Evolutionary conservation across 2,113 vertebrate species (phyloP).

Genomic region (Amphilophus citrinellus): DNA sequence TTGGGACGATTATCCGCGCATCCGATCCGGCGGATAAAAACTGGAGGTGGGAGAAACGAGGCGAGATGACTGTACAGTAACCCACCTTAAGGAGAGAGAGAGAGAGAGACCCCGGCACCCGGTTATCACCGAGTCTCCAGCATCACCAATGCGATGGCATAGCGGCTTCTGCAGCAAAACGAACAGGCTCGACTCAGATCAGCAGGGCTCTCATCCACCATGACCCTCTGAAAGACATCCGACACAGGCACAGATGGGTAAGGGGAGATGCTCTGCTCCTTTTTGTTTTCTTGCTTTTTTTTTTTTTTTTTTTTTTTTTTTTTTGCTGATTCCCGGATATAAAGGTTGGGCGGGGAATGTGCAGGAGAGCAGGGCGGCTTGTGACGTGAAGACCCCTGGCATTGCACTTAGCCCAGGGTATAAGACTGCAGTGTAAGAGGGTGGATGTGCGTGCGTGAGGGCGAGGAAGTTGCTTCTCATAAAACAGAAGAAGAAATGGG

Average conservation of each 20-base stretch:
- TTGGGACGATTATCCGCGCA: conserved; percentile 38
- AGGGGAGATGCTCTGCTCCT: conserved; percentile 44
- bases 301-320: too few species aligned
- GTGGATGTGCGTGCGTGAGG: background rate
- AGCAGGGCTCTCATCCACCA: conserved; percentile 61
- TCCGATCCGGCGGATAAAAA: conserved; percentile 12
- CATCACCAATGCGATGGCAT: conserved; percentile 66
- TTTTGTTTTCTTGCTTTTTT: background rate
- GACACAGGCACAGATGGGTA: conserved; percentile 81
- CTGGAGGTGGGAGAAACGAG: background rate
- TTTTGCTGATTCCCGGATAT: conserved; percentile 4
- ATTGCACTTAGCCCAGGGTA: background rate
- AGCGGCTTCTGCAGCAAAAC: conserved; percentile 46
- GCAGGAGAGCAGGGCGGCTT: background rate
- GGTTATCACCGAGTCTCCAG: conserved; percentile 45
- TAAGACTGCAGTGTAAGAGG: background rate
- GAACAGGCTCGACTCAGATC: conserved; percentile 35
- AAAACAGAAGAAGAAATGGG: background rate
- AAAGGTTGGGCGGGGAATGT: background rate
- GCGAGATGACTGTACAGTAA: conserved; percentile 28
- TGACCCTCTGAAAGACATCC: conserved; percentile 73
- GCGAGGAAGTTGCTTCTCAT: conserved; percentile 10
- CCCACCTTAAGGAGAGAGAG: conserved; percentile 8
- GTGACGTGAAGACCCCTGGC: conserved; percentile 33
- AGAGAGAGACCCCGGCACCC: conserved; percentile 1